Percentiles rank a stretch among this genome's conserved stretches.
These are phyloP conservation scores for Cassiopea xamachana DNA, from an alignment of 30 jellyfish, hydroid and myxozoan genomes.

Conservation along the genomic window DNA sequence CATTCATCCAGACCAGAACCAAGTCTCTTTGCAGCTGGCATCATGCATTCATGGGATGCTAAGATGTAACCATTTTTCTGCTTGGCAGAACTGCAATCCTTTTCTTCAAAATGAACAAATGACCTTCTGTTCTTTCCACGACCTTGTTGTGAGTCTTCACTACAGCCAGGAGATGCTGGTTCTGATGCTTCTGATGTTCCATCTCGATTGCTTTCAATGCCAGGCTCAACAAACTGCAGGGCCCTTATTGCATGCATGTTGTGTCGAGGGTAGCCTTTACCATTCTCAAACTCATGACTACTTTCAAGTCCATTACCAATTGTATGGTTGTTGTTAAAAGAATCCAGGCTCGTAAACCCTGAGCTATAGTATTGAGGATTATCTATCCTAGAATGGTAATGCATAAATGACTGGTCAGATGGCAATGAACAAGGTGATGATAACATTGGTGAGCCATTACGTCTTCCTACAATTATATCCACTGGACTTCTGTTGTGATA, in stretches of 20 bases:
- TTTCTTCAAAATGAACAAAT: conserved; percentile 78
- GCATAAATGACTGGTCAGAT: conserved; percentile 56
- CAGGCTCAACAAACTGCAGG: conserved; percentile 51
- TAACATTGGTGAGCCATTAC: conserved; percentile 68
- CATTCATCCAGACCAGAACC: conserved; percentile 94
- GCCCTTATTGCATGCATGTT: conserved; percentile 76
- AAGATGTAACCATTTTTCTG: conserved; percentile 43
- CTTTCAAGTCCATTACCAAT: conserved; percentile 32
- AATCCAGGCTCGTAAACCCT: conserved; percentile 45
- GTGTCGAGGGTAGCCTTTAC: conserved; percentile 23
- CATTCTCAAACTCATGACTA: conserved; percentile 30
- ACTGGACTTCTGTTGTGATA: conserved; percentile 68
- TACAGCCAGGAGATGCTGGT: conserved; percentile 13
- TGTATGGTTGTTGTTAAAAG: conserved; percentile 48
- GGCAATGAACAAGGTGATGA: conserved; percentile 67
- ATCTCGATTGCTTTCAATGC: conserved; percentile 3
- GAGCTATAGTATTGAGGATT: conserved; percentile 41
- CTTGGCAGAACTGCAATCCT: conserved; percentile 28
- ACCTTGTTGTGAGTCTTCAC: conserved; percentile 14
- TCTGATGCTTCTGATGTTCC: conserved; percentile 36
- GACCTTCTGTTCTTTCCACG: conserved; percentile 35
- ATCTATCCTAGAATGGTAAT: conserved; percentile 54
- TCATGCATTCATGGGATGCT: conserved; percentile 32
- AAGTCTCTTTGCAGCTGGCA: conserved; percentile 83
- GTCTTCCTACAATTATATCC: conserved; percentile 53